These are phyloP conservation scores for Globodera ellingtonae DNA, from an alignment of 1,140 invertebrate genomes.

Conservation along the genomic window DNA sequence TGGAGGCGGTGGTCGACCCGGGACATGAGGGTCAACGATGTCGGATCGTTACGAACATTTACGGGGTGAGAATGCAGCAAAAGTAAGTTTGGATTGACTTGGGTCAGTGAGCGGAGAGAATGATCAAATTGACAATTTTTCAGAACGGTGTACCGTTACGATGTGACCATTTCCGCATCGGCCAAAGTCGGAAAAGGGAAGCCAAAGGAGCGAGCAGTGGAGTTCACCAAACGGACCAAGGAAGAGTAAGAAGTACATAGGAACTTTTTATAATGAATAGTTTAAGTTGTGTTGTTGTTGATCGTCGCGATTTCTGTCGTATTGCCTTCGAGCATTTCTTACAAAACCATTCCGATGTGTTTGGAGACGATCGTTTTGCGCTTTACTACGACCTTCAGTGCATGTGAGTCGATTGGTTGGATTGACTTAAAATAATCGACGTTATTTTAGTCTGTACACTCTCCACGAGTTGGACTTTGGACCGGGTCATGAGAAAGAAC, in stretches of 20 bases:
- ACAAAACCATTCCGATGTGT: background rate
- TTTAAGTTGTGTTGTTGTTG: conserved; percentile 26
- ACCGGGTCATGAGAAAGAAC: conserved; percentile 23
- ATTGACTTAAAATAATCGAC: background rate
- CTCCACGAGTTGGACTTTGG: conserved; percentile 26
- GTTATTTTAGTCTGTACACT: conserved; percentile 26
- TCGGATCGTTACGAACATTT: conserved; percentile 15
- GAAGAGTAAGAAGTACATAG: conserved; percentile 23
- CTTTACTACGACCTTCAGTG: conserved; percentile 44
- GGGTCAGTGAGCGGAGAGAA: background rate
- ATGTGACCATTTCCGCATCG: conserved; percentile 26
- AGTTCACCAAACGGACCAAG: conserved; percentile 34
- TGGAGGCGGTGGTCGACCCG: conserved; percentile 10
- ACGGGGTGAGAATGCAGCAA: conserved; percentile 21
- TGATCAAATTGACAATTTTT: background rate
- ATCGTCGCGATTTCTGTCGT: conserved; percentile 28
- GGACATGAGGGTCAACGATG: conserved; percentile 8
- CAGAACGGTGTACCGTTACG: conserved; percentile 33
- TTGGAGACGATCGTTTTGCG: conserved; percentile 26
- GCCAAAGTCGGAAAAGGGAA: conserved; percentile 1
- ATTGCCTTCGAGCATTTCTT: conserved; percentile 20
- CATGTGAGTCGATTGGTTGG: conserved; percentile 8
- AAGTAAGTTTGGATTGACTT: conserved; percentile 4
- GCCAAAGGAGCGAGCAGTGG: conserved; percentile 12
- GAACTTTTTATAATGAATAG: background rate